Conservation (phyloP, 2,888 invertebrate genomes). For the Thera obeliscata region DNA sequence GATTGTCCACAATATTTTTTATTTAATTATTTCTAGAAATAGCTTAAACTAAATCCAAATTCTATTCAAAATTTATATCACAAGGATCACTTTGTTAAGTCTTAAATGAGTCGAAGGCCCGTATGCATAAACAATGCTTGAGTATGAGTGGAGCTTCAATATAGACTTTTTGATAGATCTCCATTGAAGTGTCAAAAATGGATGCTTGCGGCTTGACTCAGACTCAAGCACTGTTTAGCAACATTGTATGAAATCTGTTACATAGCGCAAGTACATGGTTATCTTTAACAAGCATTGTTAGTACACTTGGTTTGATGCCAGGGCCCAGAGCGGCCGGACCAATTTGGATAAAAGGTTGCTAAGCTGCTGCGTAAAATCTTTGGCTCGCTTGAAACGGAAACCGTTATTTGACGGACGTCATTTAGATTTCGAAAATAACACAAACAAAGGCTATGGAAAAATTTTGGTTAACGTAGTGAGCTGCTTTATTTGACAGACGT, state of each 20-base stretch:
- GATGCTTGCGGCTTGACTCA: too few relatives aligned
- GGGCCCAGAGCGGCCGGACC: constrained; percentile 32
- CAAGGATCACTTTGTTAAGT: too few relatives aligned
- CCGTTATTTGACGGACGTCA: background rate
- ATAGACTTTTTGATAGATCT: too few relatives aligned
- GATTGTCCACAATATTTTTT: too few relatives aligned
- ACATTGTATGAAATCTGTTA: constrained; percentile 9
- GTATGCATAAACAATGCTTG: too few relatives aligned
- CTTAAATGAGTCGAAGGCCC: background rate
- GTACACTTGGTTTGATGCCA: constrained; percentile 42
- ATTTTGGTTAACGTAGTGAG: too few relatives aligned
- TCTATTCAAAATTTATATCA: too few relatives aligned
- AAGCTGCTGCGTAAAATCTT: constrained; percentile 23
- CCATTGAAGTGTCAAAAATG: too few relatives aligned
- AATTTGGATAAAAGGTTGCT: constrained; percentile 43
- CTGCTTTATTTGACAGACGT: too few relatives aligned
- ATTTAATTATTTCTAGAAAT: background rate
- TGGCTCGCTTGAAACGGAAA: background rate
- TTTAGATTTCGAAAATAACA: background rate
- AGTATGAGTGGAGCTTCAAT: too few relatives aligned
- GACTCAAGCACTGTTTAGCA: background rate
- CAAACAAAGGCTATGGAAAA: too few relatives aligned
- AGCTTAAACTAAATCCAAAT: background rate
- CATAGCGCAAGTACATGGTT: constrained; percentile 15
- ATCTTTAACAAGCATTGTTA: constrained; percentile 27